Base-by-base conservation (phyloP, 2,888 invertebrate species). In the Caenorhabditis macrosperma region DNA sequence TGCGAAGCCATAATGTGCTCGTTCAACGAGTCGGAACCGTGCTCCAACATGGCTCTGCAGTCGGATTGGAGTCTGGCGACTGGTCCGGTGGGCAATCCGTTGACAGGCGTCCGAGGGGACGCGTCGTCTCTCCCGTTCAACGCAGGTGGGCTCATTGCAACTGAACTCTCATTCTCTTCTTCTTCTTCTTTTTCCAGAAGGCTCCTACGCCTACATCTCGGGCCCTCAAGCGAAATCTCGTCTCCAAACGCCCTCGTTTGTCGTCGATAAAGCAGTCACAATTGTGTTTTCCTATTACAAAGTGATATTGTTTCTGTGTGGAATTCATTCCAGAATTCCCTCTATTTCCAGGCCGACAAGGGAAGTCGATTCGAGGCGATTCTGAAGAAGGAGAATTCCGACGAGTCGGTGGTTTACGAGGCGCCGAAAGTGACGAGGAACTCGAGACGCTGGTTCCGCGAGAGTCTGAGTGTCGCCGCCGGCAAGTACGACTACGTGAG, bases 201-300 rank as follows among this genome's bases (percentile, higher is more conserved):
- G 88, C 20, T 82, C 78, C 2, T 89, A 84, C 59, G 86, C 86
- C 1, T 89, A 82, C 72, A 77, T 84, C 20, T 60, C 71, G 3
- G 89, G 89, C 9, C 89, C 89, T 7, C 76, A 82, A 33, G 17
- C 57, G 15, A 68, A 72, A 24, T 68, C 85, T 22, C 78, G 87
- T 1, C 80, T 89, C 20, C 72, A 72, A 30, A 89, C 89, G 4
- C 74, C 81, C 1, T 74, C 86, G n/a, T 89, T 89, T 66, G 44
- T 60, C 7, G 72, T 89, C 28, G 82, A 81, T 26, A 67, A 82
- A 33, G 63, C 85, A 22, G 82, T 83, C 17, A 84, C 83, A 35
- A 81, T 89, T n/a, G 84, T 88, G 9, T 89, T 89, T 55, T 87
- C 87, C 3, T 89, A 88, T 57, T 86, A 88, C 68, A 89, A 89